A percentile compares a stretch with the other conserved stretches of the same genome.
Conservation (phyloP, 1,140 invertebrate species). For the Bilobella aurantiaca region DNA sequence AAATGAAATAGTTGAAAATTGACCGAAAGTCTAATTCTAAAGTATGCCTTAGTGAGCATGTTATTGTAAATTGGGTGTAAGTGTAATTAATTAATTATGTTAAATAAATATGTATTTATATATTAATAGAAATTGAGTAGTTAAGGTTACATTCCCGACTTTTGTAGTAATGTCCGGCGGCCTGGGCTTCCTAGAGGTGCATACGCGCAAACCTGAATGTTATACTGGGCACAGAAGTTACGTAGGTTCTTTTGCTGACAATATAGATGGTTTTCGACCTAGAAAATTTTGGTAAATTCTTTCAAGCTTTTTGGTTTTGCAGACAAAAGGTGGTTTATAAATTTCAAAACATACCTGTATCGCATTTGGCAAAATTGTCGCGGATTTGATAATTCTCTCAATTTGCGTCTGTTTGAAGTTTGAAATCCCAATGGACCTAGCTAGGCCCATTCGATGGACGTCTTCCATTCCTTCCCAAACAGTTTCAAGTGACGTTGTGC, state of each 20-base stretch:
- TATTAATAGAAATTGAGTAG: too few species aligned
- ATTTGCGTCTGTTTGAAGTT: conserved; percentile 50
- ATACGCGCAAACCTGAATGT: conserved; percentile 61
- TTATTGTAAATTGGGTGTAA: too few species aligned
- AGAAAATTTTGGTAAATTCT: too few species aligned
- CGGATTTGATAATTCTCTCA: conserved; percentile 41
- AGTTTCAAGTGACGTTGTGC: conserved; percentile 2
- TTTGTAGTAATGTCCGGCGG: conserved; percentile 31
- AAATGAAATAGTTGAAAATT: too few species aligned
- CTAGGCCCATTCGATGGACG: neutral
- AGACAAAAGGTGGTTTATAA: too few species aligned
- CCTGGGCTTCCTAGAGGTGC: conserved; percentile 65
- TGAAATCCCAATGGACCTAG: conserved; percentile 45
- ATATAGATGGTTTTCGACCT: conserved; percentile 41
- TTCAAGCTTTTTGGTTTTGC: too few species aligned
- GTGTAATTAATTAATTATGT: too few species aligned
- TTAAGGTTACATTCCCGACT: neutral
- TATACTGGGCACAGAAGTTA: conserved; percentile 39
- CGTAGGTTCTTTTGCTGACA: conserved; percentile 42
- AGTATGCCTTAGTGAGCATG: too few species aligned
- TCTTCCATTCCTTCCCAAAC: conserved; percentile 41
- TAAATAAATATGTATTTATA: too few species aligned
- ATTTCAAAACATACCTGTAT: too few species aligned
- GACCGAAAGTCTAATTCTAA: too few species aligned
- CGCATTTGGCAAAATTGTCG: conserved; percentile 43